phyloP scores from a whole-genome alignment of 2,113 vertebrate genomes.

The Amphiprion ocellaris region DNA sequence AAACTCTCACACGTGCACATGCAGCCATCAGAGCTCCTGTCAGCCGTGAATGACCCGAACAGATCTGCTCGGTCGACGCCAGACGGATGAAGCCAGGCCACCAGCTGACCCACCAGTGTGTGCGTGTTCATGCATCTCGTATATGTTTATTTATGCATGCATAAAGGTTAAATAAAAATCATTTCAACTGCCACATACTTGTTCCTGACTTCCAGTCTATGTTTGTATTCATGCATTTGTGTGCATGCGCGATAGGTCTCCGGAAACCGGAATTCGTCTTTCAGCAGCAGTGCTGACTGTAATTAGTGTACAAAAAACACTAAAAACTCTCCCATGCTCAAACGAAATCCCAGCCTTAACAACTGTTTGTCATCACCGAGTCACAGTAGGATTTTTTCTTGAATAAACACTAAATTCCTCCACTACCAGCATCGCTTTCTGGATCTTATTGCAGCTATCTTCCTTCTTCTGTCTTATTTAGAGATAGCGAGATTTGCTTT shows the following conservation, averaged over 20 bases:
- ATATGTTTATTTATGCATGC: slow-evolving; percentile 29
- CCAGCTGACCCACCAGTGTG: slow-evolving; percentile 50
- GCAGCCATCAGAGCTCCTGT: slow-evolving; percentile 28
- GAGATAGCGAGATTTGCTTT: background rate
- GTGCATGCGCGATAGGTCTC: background rate
- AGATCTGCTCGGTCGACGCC: slow-evolving; percentile 48
- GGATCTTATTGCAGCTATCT: background rate
- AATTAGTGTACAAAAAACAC: background rate
- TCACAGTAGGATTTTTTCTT: too few relatives aligned
- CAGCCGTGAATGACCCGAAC: slow-evolving; percentile 58
- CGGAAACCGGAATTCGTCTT: background rate
- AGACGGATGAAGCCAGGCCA: slow-evolving; percentile 58
- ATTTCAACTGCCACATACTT: slow-evolving; percentile 4
- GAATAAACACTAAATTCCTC: background rate
- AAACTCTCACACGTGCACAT: slow-evolving; percentile 25
- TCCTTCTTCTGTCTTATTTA: background rate
- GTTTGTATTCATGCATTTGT: background rate
- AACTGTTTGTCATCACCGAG: too few relatives aligned
- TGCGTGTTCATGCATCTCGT: slow-evolving; percentile 7
- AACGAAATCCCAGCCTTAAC: background rate
- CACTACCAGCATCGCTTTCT: too few relatives aligned
- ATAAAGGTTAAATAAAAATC: slow-evolving; percentile 10
- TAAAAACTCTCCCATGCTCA: background rate
- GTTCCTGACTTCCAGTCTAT: background rate
- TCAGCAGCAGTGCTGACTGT: too few relatives aligned